These are phyloP conservation scores for Columba livia DNA, from an alignment of 2,113 vertebrate species.

Conservation along the genomic window DNA sequence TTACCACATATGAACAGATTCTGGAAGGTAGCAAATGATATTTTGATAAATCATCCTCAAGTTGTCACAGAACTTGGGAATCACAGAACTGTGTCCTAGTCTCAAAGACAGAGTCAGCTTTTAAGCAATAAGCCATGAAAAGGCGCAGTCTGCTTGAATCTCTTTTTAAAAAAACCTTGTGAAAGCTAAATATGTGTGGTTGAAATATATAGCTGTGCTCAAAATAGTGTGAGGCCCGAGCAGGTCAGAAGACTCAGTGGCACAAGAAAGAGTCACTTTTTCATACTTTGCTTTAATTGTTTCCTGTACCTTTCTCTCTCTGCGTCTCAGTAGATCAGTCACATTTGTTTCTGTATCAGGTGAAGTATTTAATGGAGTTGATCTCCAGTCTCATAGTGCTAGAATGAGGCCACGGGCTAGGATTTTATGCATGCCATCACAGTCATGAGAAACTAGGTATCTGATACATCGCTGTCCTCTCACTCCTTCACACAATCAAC, in stretches of 20 bases:
- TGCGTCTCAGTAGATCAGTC: neutral
- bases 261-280: neutral
- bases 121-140: neutral
- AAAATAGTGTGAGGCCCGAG: neutral
- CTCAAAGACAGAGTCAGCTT: neutral
- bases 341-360: neutral
- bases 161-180: neutral
- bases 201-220: neutral
- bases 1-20: neutral
- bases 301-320: neutral
- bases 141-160: neutral
- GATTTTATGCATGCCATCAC: neutral
- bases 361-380: neutral
- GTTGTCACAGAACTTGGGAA: neutral
- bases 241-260: neutral
- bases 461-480: neutral
- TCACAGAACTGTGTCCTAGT: neutral
- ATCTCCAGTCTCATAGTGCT: neutral
- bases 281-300: neutral
- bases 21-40: neutral
- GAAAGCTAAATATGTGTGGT: neutral
- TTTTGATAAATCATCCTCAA: neutral
- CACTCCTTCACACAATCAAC: neutral
- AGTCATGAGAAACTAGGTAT: neutral
- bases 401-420: neutral